These are phyloP conservation scores for Polydrusus tereticollis DNA, from an alignment of 2,888 invertebrate genomes.

Conservation along the genomic window DNA sequence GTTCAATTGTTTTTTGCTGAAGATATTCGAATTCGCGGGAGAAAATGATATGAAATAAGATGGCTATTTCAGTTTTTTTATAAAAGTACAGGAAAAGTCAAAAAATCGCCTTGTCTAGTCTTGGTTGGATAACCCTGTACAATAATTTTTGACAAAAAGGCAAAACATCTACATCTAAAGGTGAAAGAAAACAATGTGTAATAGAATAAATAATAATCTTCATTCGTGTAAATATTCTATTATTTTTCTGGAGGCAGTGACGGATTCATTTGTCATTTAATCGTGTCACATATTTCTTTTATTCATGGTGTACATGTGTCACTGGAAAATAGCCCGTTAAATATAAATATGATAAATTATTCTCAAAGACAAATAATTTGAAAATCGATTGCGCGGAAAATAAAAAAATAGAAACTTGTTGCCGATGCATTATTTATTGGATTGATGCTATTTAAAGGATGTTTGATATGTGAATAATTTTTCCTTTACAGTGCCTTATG, in stretches of 20 bases:
- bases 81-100: too few species aligned
- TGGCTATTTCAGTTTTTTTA: too few species aligned
- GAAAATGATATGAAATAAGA: too few species aligned
- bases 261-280: conserved; percentile 4
- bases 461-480: too few species aligned
- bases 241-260: not conserved
- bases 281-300: not conserved
- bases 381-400: not conserved
- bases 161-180: too few species aligned
- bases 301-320: conserved; percentile 1
- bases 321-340: not conserved
- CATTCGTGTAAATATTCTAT: conserved; percentile 1
- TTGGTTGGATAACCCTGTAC: too few species aligned
- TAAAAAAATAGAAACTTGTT: not conserved
- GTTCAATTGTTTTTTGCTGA: too few species aligned
- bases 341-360: conserved; percentile 1
- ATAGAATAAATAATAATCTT: not conserved
- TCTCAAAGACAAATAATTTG: not conserved
- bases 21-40: too few species aligned
- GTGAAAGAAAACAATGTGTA: too few species aligned
- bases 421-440: not conserved
- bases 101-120: too few species aligned
- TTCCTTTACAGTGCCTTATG: too few species aligned
- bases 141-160: too few species aligned
- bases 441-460: not conserved